Conservation (phyloP, 2,888 invertebrate species). For the Hypomecis atomaria region DNA sequence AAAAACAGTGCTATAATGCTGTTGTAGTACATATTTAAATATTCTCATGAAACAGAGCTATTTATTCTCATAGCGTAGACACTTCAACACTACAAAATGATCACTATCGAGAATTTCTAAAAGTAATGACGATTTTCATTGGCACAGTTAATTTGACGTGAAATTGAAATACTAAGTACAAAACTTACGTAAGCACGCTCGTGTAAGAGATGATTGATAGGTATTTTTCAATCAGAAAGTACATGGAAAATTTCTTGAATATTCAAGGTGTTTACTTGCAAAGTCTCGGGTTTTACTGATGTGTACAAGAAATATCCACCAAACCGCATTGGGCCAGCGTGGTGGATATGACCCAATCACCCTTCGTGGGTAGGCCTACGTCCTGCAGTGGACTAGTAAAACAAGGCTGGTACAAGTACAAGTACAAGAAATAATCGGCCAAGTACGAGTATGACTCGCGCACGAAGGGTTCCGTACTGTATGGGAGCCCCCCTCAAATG, state of each 20-base stretch:
- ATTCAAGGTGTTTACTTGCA: neutral
- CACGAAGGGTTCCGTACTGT: too few relatives aligned
- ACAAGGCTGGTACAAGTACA: too few relatives aligned
- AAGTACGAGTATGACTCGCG: too few relatives aligned
- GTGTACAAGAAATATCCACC: too few relatives aligned
- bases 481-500: too few relatives aligned
- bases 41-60: neutral
- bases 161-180: slow-evolving; percentile 59
- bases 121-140: slow-evolving; percentile 40
- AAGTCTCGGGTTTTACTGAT: neutral
- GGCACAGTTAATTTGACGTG: slow-evolving; percentile 58
- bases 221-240: slow-evolving; percentile 7
- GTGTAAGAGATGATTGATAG: slow-evolving; percentile 11
- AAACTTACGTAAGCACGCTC: slow-evolving; percentile 12
- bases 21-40: slow-evolving; percentile 22
- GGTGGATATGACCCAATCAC: too few relatives aligned
- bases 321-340: too few relatives aligned
- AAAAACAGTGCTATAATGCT: slow-evolving; percentile 10
- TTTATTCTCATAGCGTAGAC: slow-evolving; percentile 14
- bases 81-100: slow-evolving; percentile 10
- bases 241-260: neutral
- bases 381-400: too few relatives aligned
- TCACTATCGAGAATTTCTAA: slow-evolving; percentile 29
- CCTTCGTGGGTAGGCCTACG: too few relatives aligned
- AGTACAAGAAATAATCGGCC: too few relatives aligned